A percentile compares a stretch with the other conserved stretches of the same genome.
These are phyloP conservation scores for Tursiops truncatus DNA, from an alignment of 2,113 vertebrate species.

Conservation along the genomic window DNA sequence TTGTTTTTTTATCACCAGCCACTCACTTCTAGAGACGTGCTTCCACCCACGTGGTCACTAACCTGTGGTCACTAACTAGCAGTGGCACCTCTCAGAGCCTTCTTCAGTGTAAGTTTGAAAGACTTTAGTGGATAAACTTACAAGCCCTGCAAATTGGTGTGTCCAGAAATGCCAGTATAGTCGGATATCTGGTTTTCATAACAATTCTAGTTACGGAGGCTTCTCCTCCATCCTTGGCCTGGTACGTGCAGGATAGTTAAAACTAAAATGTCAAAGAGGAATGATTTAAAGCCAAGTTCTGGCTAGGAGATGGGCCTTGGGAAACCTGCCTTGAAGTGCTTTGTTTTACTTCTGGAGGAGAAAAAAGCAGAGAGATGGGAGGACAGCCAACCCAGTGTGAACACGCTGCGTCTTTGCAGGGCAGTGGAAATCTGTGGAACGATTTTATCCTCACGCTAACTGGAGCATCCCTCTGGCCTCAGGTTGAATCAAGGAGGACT, in stretches of 20 bases:
- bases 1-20: neutral
- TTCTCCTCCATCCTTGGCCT: neutral
- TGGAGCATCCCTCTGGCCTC: neutral
- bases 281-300: neutral
- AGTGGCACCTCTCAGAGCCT: too few relatives aligned
- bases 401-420: rapidly evolving
- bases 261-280: neutral
- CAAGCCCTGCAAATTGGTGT: neutral
- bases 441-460: neutral
- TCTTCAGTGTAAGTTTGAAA: neutral
- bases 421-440: neutral
- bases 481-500: neutral
- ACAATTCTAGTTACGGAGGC: neutral
- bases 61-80: neutral
- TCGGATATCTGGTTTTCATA: neutral
- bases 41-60: neutral
- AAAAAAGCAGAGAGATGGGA: neutral
- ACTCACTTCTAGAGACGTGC: neutral
- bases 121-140: neutral
- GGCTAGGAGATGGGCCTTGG: neutral
- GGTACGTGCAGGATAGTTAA: neutral
- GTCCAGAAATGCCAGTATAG: neutral
- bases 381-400: rapidly evolving
- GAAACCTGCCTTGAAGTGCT: neutral
- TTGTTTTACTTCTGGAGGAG: neutral